Base-by-base conservation (phyloP, 2,888 invertebrate species). In the Nephrotoma flavescens region DNA sequence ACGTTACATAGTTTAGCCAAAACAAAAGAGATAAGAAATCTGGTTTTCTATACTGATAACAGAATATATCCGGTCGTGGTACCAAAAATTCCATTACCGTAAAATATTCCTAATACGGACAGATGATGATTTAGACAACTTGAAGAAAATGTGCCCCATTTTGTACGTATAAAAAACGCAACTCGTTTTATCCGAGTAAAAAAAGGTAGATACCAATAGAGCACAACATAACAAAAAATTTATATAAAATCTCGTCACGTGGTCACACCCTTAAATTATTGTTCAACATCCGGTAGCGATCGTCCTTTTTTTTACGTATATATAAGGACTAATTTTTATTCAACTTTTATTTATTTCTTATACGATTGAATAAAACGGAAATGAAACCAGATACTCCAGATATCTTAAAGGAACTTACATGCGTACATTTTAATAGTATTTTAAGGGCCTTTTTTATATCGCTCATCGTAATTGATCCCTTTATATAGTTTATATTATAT, bases 211-310 rank as follows among this genome's bases (percentile, higher is more conserved):
- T 71, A 71, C 71, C 71, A 71, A 71, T 71, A 71, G 71, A 71
- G 71, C 31, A 71, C 71, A 31, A 31, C 31, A 31, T 15, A 52
- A 44, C 31, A 44, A 44, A 44, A 52, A 15, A 0, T 52, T 19
- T 5, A 52, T 31, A 19, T 31, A 9, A 71, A 71, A 71, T 71
- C 71, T 57, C 86, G 57, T 86, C 88, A 88, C 88, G 88, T 88
- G 88, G 88, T 88, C 88, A 88, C 88, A 88, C 88, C 88, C 88
- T 87, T 87, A 87, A 88, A 87, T 87, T 87, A 88, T 88, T 88
- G 87, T 88, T 87, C 85, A 86, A 88, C 87, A 87, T 88, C 88
- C 88, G 88, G 88, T 85, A n/a, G 42, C 31, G 85, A 85, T 42
- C 42, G 85, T 85, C 85, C 42, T 85, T 44, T 85, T 85, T 84